phyloP scores from a whole-genome alignment of 2,797 vertebrate genomes.

The Craterocephalus amniculus region DNA sequence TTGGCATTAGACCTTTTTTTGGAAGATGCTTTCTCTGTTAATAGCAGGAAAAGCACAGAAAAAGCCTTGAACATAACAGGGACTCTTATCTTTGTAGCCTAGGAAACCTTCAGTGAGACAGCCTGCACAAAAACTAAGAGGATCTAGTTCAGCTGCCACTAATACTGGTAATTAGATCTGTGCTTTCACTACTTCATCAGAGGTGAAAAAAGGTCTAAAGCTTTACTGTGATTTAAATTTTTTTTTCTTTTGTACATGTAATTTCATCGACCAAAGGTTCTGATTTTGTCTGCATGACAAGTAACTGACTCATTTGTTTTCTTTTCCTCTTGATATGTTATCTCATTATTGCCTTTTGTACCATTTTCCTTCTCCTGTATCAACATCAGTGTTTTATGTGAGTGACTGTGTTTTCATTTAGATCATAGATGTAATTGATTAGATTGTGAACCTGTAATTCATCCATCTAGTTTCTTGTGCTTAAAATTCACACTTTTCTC shows the following conservation, averaged over 20 bases:
- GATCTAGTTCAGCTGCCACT: neutral
- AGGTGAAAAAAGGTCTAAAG: conserved; percentile 21
- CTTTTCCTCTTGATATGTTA: conserved; percentile 39
- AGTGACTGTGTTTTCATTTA: conserved; percentile 41
- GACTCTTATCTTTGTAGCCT: neutral
- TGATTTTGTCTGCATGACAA: conserved; percentile 17
- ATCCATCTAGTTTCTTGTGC: conserved; percentile 51
- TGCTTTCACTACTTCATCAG: conserved; percentile 2
- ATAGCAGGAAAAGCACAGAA: conserved; percentile 1
- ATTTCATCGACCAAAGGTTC: conserved; percentile 66
- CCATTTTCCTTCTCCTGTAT: conserved; percentile 42
- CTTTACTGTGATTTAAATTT: conserved; percentile 55
- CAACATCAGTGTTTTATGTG: conserved; percentile 20
- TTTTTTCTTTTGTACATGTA: conserved; percentile 53
- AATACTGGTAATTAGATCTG: neutral
- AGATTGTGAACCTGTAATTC: conserved; percentile 42
- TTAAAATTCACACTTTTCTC: conserved; percentile 45
- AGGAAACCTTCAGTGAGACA: neutral
- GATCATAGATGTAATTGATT: conserved; percentile 47
- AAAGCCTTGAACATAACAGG: neutral
- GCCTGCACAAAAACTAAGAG: neutral
- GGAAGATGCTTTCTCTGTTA: neutral
- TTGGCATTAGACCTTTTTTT: conserved; percentile 19
- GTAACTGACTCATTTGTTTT: conserved; percentile 40
- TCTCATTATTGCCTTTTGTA: conserved; percentile 40